Evolutionary conservation across 1,140 invertebrate species (phyloP).

Genomic region (Conopomorpha cramerella): DNA sequence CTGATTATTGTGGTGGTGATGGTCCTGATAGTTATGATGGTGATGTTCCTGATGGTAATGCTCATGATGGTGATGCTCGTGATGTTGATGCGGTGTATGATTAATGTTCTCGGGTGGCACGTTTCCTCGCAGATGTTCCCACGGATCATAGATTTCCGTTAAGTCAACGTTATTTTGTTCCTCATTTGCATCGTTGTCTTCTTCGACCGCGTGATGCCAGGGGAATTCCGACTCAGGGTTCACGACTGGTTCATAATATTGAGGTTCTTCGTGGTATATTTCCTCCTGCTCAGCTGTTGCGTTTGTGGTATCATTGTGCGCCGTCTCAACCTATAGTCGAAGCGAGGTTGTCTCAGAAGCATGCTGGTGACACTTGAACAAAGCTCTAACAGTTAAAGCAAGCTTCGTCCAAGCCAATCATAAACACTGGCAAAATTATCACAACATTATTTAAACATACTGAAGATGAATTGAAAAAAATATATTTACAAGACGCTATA

Average conservation of each 20-base stretch:
- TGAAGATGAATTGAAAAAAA: too few relatives aligned
- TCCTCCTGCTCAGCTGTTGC: too few relatives aligned
- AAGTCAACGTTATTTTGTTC: constrained; percentile 24
- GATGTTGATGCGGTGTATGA: constrained; percentile 5
- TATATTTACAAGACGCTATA: too few relatives aligned
- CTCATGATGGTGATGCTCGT: constrained; percentile 6
- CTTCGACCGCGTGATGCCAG: constrained; percentile 42
- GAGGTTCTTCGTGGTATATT: too few relatives aligned
- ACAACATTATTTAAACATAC: constrained; percentile 39
- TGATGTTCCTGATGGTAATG: constrained; percentile 5
- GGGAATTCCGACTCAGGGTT: constrained; percentile 49
- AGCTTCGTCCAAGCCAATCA: too few relatives aligned
- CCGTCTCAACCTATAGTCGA: too few relatives aligned
- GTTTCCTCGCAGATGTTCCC: constrained; percentile 56
- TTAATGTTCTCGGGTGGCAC: constrained; percentile 15
- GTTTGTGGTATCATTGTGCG: too few relatives aligned
- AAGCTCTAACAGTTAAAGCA: too few relatives aligned
- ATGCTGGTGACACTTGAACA: constrained; percentile 41
- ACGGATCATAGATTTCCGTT: constrained; percentile 63
- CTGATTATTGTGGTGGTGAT: neutral
- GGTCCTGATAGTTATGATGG: constrained; percentile 2
- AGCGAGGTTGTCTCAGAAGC: too few relatives aligned
- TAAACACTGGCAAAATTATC: constrained; percentile 11
- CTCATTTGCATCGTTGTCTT: constrained; percentile 15
- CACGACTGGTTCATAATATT: constrained; percentile 28